Conservation (phyloP, 2,888 invertebrate genomes). For the Leptinotarsa tumamoca region DNA sequence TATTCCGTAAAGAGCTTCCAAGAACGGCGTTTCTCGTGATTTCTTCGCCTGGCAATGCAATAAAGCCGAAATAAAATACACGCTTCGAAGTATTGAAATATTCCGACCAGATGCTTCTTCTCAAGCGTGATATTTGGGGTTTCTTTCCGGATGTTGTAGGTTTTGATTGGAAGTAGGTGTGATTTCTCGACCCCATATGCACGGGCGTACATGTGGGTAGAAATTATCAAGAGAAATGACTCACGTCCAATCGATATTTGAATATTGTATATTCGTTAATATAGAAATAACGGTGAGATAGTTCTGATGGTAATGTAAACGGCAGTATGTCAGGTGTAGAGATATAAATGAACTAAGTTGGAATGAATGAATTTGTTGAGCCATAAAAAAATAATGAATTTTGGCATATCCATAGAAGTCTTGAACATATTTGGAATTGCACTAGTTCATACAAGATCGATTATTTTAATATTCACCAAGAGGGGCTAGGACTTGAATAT, state of each 20-base stretch:
- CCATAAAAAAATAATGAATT: no score
- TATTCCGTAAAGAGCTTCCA: neutral
- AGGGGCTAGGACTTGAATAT: no score
- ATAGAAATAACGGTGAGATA: slow-evolving; percentile 10
- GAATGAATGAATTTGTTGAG: no score
- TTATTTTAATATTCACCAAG: no score
- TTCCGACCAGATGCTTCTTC: slow-evolving; percentile 50
- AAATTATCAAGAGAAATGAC: slow-evolving; percentile 14
- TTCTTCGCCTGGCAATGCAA: neutral
- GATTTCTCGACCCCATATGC: neutral
- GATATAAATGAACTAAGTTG: neutral
- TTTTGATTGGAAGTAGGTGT: slow-evolving; percentile 21
- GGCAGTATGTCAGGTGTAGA: neutral
- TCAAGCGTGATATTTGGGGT: slow-evolving; percentile 49
- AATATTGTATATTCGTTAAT: neutral
- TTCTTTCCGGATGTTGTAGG: slow-evolving; percentile 36
- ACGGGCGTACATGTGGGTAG: slow-evolving; percentile 23
- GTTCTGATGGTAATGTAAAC: neutral
- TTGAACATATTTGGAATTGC: no score
- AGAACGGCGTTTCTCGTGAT: neutral
- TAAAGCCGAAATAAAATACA: slow-evolving; percentile 1
- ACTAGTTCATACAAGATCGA: no score
- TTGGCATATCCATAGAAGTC: no score
- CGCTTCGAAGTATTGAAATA: slow-evolving; percentile 44
- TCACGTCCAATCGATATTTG: neutral